These are phyloP conservation scores for Theretra japonica DNA, from an alignment of 2,888 invertebrate species.

Conservation along the genomic window DNA sequence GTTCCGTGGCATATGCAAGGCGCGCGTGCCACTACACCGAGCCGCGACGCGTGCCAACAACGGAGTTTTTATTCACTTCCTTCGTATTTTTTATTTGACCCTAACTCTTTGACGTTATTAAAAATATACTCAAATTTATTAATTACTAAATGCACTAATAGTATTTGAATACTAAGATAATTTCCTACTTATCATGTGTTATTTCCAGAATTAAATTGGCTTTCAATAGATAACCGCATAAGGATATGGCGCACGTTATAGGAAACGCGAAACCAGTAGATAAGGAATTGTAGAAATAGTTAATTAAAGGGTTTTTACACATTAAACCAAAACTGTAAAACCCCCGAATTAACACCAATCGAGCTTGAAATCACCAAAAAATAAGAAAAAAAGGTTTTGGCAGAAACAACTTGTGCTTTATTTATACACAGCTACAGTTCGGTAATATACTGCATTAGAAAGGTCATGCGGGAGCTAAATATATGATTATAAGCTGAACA, in stretches of 20 bases:
- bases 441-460: neutral
- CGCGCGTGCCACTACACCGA: constrained; percentile 58
- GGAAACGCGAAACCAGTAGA: neutral
- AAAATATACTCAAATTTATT: neutral
- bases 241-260: neutral
- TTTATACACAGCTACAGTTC: too few species aligned
- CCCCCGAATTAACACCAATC: too few species aligned
- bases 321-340: too few species aligned
- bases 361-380: too few species aligned
- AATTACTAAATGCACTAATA: neutral
- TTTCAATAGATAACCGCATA: neutral
- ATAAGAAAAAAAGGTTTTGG: too few species aligned
- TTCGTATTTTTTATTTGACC: too few species aligned
- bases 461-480: neutral
- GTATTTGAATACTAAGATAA: neutral
- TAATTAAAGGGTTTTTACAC: neutral
- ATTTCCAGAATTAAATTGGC: constrained; percentile 6
- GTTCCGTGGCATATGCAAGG: constrained; percentile 63
- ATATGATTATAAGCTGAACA: neutral
- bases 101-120: neutral
- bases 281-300: neutral
- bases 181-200: neutral
- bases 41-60: constrained; percentile 38
- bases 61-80: neutral
- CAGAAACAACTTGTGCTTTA: too few species aligned